These are phyloP conservation scores for Gymnocheta viridis DNA, from an alignment of 2,888 invertebrate species.

Conservation along the genomic window DNA sequence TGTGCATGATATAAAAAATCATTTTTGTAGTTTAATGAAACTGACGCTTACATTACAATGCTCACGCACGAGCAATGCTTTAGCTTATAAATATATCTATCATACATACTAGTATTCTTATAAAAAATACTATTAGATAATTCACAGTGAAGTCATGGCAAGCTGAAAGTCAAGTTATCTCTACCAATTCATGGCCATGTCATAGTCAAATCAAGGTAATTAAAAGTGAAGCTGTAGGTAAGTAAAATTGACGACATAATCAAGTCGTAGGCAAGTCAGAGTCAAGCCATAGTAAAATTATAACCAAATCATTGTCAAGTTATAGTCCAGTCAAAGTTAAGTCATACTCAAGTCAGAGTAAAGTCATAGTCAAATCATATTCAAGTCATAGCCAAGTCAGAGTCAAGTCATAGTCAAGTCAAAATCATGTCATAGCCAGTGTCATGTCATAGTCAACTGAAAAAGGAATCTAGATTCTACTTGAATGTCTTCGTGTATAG, in stretches of 20 bases:
- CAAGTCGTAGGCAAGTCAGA: background rate
- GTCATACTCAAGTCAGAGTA: background rate
- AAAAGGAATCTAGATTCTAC: too few species aligned
- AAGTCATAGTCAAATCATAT: background rate
- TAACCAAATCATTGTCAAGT: background rate
- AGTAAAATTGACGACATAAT: background rate
- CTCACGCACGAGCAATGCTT: slow-evolving; percentile 28
- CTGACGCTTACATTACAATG: slow-evolving; percentile 77
- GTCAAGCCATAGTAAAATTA: background rate
- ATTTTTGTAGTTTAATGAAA: slow-evolving; percentile 75
- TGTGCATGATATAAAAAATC: slow-evolving; percentile 10
- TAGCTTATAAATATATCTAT: background rate
- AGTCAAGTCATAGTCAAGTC: background rate
- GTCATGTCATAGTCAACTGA: too few species aligned
- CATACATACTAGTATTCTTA: too few species aligned
- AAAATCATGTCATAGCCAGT: background rate
- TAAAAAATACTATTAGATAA: too few species aligned
- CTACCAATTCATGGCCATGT: background rate
- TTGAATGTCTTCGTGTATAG: too few species aligned
- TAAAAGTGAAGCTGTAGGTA: background rate
- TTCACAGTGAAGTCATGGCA: background rate
- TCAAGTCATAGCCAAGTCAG: background rate
- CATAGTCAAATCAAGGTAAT: background rate
- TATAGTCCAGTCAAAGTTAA: background rate
- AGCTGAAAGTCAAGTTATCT: too few species aligned